phyloP scores from a whole-genome alignment of 2,888 invertebrate genomes.

The Drosophila putrida region DNA sequence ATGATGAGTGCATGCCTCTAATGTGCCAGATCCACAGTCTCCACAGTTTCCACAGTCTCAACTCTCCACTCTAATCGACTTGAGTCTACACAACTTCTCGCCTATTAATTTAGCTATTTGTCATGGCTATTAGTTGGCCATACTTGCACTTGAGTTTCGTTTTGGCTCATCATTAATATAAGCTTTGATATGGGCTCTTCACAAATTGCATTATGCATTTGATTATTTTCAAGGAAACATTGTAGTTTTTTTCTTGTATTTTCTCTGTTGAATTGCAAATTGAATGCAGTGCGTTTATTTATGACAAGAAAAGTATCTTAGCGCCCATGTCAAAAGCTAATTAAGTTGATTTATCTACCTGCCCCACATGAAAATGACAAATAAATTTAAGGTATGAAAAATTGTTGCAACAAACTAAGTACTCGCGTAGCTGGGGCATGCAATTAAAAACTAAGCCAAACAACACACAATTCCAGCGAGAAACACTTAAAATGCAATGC shows the following conservation, averaged over 20 bases:
- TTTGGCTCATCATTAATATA: constrained; percentile 35
- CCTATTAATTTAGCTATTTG: constrained; percentile 77
- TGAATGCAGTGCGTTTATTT: constrained; percentile 43
- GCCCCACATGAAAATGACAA: constrained; percentile 72
- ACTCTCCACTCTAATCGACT: neutral
- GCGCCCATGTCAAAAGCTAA: constrained; percentile 67
- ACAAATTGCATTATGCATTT: constrained; percentile 5
- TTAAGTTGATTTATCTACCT: constrained; percentile 73
- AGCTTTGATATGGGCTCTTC: neutral
- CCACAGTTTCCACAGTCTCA: neutral
- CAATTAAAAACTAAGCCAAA: constrained; percentile 64
- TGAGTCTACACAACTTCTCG: constrained; percentile 21
- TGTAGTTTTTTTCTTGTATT: neutral
- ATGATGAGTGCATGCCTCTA: constrained; percentile 71
- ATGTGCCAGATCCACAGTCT: constrained; percentile 29
- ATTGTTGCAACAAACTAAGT: constrained; percentile 60
- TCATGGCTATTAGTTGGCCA: constrained; percentile 68
- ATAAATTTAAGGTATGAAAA: constrained; percentile 69
- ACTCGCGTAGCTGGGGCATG: constrained; percentile 44
- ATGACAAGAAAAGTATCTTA: constrained; percentile 60
- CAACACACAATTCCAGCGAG: constrained; percentile 25
- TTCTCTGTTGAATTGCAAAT: constrained; percentile 62
- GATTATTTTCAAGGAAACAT: neutral
- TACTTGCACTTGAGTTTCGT: constrained; percentile 18
- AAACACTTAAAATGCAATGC: constrained; percentile 34